Conservation (phyloP, 2,797 vertebrate genomes). For the Thalassophryne amazonica region DNA sequence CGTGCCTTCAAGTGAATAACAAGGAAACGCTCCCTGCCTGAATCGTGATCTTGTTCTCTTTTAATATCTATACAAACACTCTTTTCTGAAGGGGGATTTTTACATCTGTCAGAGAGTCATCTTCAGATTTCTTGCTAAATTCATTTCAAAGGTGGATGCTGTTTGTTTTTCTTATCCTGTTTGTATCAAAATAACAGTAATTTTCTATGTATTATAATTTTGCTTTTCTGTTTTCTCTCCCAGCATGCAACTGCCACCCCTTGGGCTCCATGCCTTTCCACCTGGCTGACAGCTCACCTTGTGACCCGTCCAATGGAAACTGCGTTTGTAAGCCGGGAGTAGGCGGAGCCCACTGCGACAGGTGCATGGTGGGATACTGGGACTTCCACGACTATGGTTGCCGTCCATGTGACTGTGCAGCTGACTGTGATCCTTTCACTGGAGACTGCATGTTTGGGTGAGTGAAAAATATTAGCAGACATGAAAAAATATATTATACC, state of each 20-base stretch:
- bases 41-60: too few relatives aligned
- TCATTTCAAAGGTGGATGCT: too few relatives aligned
- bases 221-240: slow-evolving; percentile 2
- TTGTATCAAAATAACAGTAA: too few relatives aligned
- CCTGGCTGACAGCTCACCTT: slow-evolving; percentile 67
- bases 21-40: too few relatives aligned
- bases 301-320: slow-evolving; percentile 88
- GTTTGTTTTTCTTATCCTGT: too few relatives aligned
- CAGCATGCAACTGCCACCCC: slow-evolving; percentile 89
- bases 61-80: too few relatives aligned
- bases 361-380: slow-evolving; percentile 95
- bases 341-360: slow-evolving; percentile 85
- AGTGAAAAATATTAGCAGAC: slow-evolving; percentile 33
- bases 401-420: slow-evolving; percentile 89
- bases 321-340: slow-evolving; percentile 95
- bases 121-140: too few relatives aligned
- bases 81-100: too few relatives aligned
- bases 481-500: not conserved
- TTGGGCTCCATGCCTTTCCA: slow-evolving; percentile 84
- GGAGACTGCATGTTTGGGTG: slow-evolving; percentile 88
- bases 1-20: too few relatives aligned
- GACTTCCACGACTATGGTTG: slow-evolving; percentile 92
- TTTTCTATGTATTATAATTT: too few relatives aligned
- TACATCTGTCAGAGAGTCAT: too few relatives aligned
- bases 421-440: slow-evolving; percentile 87